These are phyloP conservation scores for Etheostoma cragini DNA, from an alignment of 2,113 vertebrate species.

Conservation along the genomic window DNA sequence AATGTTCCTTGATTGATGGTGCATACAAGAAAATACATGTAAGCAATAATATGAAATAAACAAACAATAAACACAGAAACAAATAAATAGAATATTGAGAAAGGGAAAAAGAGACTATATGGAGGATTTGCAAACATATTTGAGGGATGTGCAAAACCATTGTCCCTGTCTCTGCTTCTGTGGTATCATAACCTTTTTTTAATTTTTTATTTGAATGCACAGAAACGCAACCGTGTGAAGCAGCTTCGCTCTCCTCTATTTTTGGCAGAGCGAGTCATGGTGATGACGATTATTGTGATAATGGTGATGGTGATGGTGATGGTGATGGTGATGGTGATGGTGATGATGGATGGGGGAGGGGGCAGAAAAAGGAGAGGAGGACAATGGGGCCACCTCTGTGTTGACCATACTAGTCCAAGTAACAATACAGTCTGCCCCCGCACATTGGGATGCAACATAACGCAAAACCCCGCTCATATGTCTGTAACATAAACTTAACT, in stretches of 20 bases:
- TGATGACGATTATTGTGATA: constrained; percentile 11
- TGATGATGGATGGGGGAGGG: constrained; percentile 1
- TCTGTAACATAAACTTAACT: neutral
- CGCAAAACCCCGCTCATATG: neutral
- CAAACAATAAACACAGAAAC: no score
- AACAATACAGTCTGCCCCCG: neutral
- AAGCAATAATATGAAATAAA: no score
- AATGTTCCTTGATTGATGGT: no score
- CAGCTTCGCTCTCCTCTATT: neutral
- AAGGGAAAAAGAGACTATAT: no score
- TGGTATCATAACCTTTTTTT: neutral
- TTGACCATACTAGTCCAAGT: neutral
- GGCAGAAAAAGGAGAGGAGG: neutral
- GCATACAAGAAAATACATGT: no score
- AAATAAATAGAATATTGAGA: no score
- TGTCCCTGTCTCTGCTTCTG: neutral
- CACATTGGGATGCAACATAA: neutral
- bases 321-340: constrained; percentile 25
- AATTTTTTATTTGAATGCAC: neutral
- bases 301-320: constrained; percentile 30
- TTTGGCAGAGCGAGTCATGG: constrained; percentile 1
- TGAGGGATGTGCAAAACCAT: no score
- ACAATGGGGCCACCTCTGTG: neutral
- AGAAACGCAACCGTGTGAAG: neutral
- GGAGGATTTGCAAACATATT: no score